phyloP scores from a whole-genome alignment of 2,797 vertebrate genomes.

The Pempheris klunzingeri region DNA sequence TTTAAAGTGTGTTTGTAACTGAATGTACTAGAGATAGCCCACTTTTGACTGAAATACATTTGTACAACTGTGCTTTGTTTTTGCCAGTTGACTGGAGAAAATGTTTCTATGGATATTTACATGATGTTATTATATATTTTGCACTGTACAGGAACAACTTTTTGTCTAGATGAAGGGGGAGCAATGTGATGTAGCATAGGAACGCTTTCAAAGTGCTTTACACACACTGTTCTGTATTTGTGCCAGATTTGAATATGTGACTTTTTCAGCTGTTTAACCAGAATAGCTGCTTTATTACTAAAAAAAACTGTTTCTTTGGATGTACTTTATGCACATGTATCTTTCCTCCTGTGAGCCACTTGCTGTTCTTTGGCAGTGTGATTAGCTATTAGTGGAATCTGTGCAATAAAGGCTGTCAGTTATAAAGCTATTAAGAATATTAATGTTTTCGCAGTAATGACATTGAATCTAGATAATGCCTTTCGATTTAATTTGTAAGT shows the following conservation, averaged over 20 bases:
- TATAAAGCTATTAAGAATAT: conserved; percentile 57
- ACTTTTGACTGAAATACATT: conserved; percentile 72
- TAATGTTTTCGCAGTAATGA: conserved; percentile 48
- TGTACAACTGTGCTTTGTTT: conserved; percentile 75
- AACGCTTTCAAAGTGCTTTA: conserved; percentile 80
- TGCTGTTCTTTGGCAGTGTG: conserved; percentile 77
- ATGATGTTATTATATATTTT: conserved; percentile 78
- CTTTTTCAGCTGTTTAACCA: conserved; percentile 64
- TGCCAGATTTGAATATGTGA: conserved; percentile 83
- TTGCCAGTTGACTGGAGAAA: conserved; percentile 66
- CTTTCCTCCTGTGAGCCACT: conserved; percentile 71
- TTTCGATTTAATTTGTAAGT: conserved; percentile 46
- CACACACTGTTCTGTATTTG: conserved; percentile 77
- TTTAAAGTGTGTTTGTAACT: conserved; percentile 75
- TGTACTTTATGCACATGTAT: conserved; percentile 71
- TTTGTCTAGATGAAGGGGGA: conserved; percentile 67
- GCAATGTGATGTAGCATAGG: conserved; percentile 76
- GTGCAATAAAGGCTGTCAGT: conserved; percentile 83
- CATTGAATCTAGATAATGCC: conserved; percentile 20
- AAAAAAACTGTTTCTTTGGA: conserved; percentile 49
- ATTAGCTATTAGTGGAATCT: conserved; percentile 80
- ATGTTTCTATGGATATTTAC: conserved; percentile 81
- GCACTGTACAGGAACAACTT: conserved; percentile 78
- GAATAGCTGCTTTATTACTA: conserved; percentile 63
- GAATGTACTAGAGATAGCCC: conserved; percentile 86